Evolutionary conservation across 1,140 invertebrate species (phyloP).

Genomic region (Colletes latitarsis): DNA sequence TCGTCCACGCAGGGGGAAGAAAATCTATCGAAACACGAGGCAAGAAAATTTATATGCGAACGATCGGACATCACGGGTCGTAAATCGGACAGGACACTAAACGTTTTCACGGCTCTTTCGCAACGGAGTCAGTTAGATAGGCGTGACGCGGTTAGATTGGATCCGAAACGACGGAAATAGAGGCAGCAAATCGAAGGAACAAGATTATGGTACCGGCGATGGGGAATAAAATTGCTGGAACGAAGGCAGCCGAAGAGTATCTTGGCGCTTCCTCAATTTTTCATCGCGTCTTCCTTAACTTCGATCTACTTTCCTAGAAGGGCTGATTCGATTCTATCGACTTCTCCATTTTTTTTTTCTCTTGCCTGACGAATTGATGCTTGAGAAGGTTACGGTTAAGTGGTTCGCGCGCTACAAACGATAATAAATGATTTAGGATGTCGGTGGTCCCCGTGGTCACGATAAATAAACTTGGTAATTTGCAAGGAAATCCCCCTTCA

Average conservation of each 20-base stretch:
- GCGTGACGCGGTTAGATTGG: conserved; percentile 30
- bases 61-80: not conserved
- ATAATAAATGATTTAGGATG: conserved; percentile 48
- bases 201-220: conserved; percentile 18
- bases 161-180: conserved; percentile 48
- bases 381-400: not conserved
- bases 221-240: conserved; percentile 32
- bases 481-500: conserved; percentile 26
- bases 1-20: too few relatives aligned
- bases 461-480: conserved; percentile 53
- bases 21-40: too few relatives aligned
- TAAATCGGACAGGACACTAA: not conserved
- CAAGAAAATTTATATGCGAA: not conserved
- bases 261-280: conserved; percentile 34
- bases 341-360: too few relatives aligned
- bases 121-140: not conserved
- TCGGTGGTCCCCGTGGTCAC: not conserved
- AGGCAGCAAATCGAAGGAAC: conserved; percentile 38
- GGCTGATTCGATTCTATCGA: conserved; percentile 2
- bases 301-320: not conserved
- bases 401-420: conserved; percentile 4
- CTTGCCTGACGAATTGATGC: not conserved
- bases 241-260: not conserved
- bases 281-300: conserved; percentile 1
- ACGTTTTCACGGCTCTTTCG: not conserved